Conservation (phyloP, 2,888 invertebrate species). For the Cosmia trapezina region DNA sequence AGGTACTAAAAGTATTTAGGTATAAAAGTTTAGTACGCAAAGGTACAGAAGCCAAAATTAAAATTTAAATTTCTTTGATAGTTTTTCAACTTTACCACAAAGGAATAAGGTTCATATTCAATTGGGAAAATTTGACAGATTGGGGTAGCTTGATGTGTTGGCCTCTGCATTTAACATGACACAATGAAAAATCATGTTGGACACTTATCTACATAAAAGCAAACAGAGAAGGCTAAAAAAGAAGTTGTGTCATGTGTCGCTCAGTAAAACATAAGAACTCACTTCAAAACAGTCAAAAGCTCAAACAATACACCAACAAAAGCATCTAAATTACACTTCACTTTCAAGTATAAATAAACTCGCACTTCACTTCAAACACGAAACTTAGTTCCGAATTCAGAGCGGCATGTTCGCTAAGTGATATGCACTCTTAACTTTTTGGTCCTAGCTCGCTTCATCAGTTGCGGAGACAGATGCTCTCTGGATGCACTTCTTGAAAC, state of each 20-base stretch:
- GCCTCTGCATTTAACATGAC: too few relatives aligned
- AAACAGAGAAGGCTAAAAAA: background rate
- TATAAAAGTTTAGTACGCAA: too few relatives aligned
- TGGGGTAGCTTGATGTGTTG: too few relatives aligned
- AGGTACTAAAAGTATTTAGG: too few relatives aligned
- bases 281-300: slow-evolving; percentile 9
- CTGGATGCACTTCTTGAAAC: slow-evolving; percentile 53
- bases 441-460: slow-evolving; percentile 62
- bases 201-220: too few relatives aligned
- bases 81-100: too few relatives aligned
- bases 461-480: slow-evolving; percentile 60
- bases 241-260: background rate
- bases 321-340: slow-evolving; percentile 41
- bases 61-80: too few relatives aligned
- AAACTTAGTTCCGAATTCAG: slow-evolving; percentile 57
- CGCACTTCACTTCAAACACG: slow-evolving; percentile 35
- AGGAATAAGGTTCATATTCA: too few relatives aligned
- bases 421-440: slow-evolving; percentile 68
- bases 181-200: background rate
- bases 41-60: too few relatives aligned
- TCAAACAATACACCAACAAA: slow-evolving; percentile 41
- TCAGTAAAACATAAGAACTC: slow-evolving; percentile 9
- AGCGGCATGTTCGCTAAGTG: slow-evolving; percentile 63
- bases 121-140: too few relatives aligned
- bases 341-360: slow-evolving; percentile 49